Evolutionary conservation across 23 tunicate genomes (phyloP).

Genomic region (Clavelina lepadiformis): DNA sequence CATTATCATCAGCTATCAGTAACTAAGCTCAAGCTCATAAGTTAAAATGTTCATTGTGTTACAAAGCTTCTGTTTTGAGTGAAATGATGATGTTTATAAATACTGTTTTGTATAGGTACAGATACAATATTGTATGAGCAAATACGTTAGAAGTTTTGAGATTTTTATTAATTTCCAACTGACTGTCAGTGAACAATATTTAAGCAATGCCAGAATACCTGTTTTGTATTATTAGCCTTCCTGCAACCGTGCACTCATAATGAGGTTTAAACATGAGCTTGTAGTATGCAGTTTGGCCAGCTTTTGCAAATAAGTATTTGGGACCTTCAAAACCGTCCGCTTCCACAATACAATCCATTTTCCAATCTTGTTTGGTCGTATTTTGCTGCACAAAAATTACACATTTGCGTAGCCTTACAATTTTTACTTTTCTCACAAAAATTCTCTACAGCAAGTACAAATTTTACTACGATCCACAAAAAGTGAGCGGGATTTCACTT

Average conservation of each 20-base stretch:
- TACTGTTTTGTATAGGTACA: no score
- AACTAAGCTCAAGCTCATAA: no score
- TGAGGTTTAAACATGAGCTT: constrained; percentile 89
- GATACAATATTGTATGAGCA: no score
- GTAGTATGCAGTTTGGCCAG: constrained; percentile 72
- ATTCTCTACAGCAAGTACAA: not conserved
- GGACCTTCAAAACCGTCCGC: constrained; percentile 83
- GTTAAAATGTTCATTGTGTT: no score
- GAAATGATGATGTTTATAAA: no score
- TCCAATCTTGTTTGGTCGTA: constrained; percentile 90
- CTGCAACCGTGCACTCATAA: constrained; percentile 64
- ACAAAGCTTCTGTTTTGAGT: no score
- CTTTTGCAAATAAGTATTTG: constrained; percentile 43
- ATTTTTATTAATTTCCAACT: no score
- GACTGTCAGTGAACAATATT: no score
- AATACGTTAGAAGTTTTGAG: no score
- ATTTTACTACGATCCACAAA: not conserved
- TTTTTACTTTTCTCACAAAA: not conserved
- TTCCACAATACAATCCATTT: constrained; percentile 57
- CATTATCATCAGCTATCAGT: no score
- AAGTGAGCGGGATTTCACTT: constrained; percentile 10
- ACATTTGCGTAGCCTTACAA: not conserved
- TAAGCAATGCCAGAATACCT: no score
- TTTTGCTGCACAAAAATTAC: constrained; percentile 57
- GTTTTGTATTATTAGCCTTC: constrained; percentile 67